Evolutionary conservation across 2,113 vertebrate species (phyloP), one percentile per base, ranked within the genome.

Genomic region (Conger conger): DNA sequence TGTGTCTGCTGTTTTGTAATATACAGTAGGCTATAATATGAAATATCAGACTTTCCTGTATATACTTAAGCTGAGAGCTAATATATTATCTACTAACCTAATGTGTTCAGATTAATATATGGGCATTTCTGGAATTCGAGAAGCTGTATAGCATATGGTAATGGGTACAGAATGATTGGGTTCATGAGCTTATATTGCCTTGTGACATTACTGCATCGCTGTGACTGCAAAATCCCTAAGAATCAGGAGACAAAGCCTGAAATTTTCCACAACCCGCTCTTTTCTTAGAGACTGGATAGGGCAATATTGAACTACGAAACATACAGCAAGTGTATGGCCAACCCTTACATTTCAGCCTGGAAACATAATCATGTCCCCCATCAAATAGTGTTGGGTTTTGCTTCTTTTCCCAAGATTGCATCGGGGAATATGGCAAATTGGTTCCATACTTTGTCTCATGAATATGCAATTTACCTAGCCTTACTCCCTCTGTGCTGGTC

Each of bases 381-480:
- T 63, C 20, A 20, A 79, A 18, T 7, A 40, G 77, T 20, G 36
- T 40, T 18, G 35, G 40, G 17, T 38, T 79, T 37, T 38, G 20
- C 45, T 80, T 13, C 20, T 42, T 80, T 13, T 15, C 53, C 79
- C 11, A 42, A 80, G 42, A 78, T 38, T 78, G 76, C 76, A 20
- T 80, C 2, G 33, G 27, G 68, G 38, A 30, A 50, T n/a, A 23
- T 30, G 23, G 15, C 37, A 16, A 57, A n/a, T 73, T 36, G 73
- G 45, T 80, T 76, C 42, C 53, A 33, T 81, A 85, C 50, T 57
- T 9, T 33, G 63, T 68, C 53, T 80, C 50, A 63, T 80, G 86
- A 86, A 90, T 92, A 91, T 92, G 90, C 91, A 93, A 89, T 86
- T 54, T 79, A 63, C 57, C 38, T 17, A 83, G 90, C 92, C 90